phyloP scores from a whole-genome alignment of 2,113 vertebrate genomes.

The Trachemys scripta region DNA sequence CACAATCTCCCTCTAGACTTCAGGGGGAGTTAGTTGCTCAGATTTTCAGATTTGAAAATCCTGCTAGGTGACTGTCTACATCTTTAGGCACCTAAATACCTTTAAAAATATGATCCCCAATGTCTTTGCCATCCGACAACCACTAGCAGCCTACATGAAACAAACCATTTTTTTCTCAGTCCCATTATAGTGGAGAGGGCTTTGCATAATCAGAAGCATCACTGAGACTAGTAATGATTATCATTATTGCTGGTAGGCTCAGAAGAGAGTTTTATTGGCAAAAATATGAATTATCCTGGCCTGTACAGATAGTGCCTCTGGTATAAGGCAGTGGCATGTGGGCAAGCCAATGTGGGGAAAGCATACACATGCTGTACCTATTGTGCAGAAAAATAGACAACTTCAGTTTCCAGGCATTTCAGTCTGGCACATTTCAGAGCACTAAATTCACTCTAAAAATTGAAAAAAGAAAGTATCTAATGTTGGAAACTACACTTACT shows the following conservation, averaged over 20 bases:
- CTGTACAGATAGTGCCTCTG: neutral
- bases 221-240: conserved; percentile 49
- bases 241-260: conserved; percentile 49
- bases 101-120: conserved; percentile 34
- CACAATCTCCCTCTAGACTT: neutral
- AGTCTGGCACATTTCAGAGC: neutral
- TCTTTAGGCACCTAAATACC: conserved; percentile 20
- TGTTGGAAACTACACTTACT: neutral
- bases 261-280: conserved; percentile 45
- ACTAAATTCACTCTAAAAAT: conserved; percentile 5
- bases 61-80: conserved; percentile 33
- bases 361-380: neutral
- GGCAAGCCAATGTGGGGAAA: neutral
- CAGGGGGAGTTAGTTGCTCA: conserved; percentile 1
- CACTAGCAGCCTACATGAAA: conserved; percentile 26
- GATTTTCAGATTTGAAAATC: conserved; percentile 24
- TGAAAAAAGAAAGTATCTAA: neutral
- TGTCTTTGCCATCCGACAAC: conserved; percentile 36
- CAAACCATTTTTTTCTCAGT: conserved; percentile 39
- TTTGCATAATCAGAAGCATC: conserved; percentile 56
- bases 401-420: conserved; percentile 31
- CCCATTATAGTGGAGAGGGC: conserved; percentile 30
- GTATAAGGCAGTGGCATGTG: neutral
- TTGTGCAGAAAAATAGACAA: conserved; percentile 26
- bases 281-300: neutral